Base-by-base conservation (phyloP, 2,797 vertebrate species). In the Protonibea diacanthus region DNA sequence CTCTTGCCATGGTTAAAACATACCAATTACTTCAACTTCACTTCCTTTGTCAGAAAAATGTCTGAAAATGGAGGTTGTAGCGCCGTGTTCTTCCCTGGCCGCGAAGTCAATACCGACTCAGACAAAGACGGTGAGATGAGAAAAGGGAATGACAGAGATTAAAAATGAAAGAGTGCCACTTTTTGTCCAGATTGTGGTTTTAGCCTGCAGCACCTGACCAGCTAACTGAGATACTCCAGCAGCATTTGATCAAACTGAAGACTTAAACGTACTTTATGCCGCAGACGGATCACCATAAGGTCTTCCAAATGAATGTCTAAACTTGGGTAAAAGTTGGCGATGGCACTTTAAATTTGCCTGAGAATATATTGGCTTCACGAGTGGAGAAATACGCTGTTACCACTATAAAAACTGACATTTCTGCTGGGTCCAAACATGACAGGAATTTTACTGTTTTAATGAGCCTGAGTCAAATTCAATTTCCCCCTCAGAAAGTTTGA, bases 61-160 rank as follows among this genome's bases (percentile, higher is more conserved):
- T 42, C 71, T 82, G 45, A 53, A 61, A 49, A 59, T 40, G 29
- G 18, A 76, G 29, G 25, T 70, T 71, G 21, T 29, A 67, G 33
- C 9, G 1, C 1, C 9, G 58, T 72, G 57, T 68, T 62, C 68
- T 67, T 59, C 53, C 44, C 53, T 57, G 29, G 56, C 71, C 21
- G 42, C 64, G 44, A 76, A 88, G 83, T 89, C 81, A 64, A 84
- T 80, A 90, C 65, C 7, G 52, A 76, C 76, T 81, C 62, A 86
- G 81, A 87, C 77, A 76, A 85, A 83, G 68, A 65, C 55, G 20
- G 61, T 38, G 74, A 85, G 81, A 91, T 86, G 87, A 88, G 67
- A 88, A 83, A 87, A 83, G 59, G 61, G 82, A 87, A 90, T 88
- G 87, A 84, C 84, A 86, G 84, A 89, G 84, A 89, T 92, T 88